These are phyloP conservation scores for Malachius bipustulatus DNA, from an alignment of 2,888 invertebrate genomes.

Conservation along the genomic window DNA sequence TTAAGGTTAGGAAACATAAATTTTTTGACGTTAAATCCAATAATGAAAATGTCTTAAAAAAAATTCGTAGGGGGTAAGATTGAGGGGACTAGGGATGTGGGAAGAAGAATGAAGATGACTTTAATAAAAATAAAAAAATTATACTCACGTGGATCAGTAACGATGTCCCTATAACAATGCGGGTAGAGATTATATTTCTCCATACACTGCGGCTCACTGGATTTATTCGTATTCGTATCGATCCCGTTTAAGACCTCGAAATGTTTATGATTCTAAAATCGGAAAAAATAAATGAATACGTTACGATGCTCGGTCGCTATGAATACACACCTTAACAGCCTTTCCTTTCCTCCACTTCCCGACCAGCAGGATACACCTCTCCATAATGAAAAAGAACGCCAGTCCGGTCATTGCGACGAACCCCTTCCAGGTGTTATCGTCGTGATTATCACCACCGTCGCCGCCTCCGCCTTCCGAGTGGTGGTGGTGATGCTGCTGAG, in stretches of 20 bases:
- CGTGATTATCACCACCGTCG: conserved; percentile 32
- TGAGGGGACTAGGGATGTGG: too few relatives aligned
- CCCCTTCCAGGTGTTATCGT: conserved; percentile 74
- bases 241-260: too few relatives aligned
- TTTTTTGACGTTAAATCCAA: too few relatives aligned
- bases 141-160: conserved; percentile 29
- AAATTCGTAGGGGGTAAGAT: too few relatives aligned
- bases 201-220: conserved; percentile 50
- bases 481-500: conserved; percentile 24
- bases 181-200: conserved; percentile 84
- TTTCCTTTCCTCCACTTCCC: conserved; percentile 70
- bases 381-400: conserved; percentile 81
- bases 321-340: conserved; percentile 58
- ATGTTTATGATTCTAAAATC: too few relatives aligned
- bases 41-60: too few relatives aligned
- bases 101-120: too few relatives aligned
- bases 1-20: not conserved
- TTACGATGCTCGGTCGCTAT: conserved; percentile 42
- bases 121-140: too few relatives aligned
- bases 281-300: conserved; percentile 2
- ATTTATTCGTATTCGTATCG: not conserved
- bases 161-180: conserved; percentile 77
- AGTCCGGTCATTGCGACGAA: conserved; percentile 71
- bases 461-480: conserved; percentile 29
- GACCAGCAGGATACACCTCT: conserved; percentile 66